Evolutionary conservation across 2,797 vertebrate genomes (phyloP), one percentile per base, ranked within the genome.

Genomic region (Cynodonichthys magdalenae): DNA sequence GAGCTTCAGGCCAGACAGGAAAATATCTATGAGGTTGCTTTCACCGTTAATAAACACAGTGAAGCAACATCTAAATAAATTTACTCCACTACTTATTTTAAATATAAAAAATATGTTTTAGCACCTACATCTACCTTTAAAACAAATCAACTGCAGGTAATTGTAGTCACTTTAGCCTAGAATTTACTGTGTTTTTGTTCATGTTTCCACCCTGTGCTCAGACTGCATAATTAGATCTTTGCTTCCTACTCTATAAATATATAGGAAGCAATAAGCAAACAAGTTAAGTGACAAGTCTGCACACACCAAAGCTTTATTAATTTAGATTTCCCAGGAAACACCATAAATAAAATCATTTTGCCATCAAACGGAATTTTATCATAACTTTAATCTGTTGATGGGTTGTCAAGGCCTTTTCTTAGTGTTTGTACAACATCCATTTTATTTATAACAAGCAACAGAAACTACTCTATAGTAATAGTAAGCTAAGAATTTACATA

Each of bases 1-100:
- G 55, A 50, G 46, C 56, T 64, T 63, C 27, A 64, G 45, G 57
- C 24, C 54, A 72, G 41, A 69, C 58, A n/a, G 31, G 15, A 4
- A 14, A 20, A 36, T 20, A 58, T 80, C 15, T 15, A 31, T 10
- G n/a, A 8, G 19, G 4, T 0, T 2, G 15, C 1, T 47, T 75
- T 50, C 29, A 12, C 24, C 18, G 69, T 62, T 12, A 45, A 34
- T 42, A 10, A 39, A 19, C 28, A 53, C 46, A 42, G 12, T 12
- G 49, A 15, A 45, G 31, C 45, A 27, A 39, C 34, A 47, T 34
- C 8, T 24, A 17, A 44, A 59, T 27, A 34, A 11, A 9, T 36
- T 8, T 17, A 55, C 7, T 15, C 0, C 18, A 17, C 24, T 29
- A 17, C 19, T 46, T 29, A 46, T n/a, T 57, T n/a, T 34, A 34